A percentile compares a stretch with the other conserved stretches of the same genome.
Conservation (phyloP, 2,797 vertebrate species). For the Falco peregrinus region DNA sequence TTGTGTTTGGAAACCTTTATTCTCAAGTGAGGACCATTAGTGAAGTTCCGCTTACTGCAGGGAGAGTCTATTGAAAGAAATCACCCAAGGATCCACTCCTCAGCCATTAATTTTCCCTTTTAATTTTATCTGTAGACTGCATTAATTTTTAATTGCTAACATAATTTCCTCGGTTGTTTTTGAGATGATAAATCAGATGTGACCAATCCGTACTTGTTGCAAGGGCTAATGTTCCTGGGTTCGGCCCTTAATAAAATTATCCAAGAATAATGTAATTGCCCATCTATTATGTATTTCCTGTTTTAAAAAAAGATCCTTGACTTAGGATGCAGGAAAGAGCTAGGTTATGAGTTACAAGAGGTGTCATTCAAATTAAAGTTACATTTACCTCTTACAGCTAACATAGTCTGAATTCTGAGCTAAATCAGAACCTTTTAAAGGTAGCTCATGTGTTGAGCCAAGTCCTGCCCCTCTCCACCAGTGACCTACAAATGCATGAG, state of each 20-base stretch:
- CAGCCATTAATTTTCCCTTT: slow-evolving; percentile 5
- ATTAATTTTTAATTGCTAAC: slow-evolving; percentile 47
- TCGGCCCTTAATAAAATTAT: slow-evolving; percentile 41
- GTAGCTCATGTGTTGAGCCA: not conserved
- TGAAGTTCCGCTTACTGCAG: not conserved
- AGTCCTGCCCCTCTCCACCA: not conserved
- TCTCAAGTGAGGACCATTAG: not conserved
- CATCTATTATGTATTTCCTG: slow-evolving; percentile 22
- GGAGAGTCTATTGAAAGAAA: not conserved
- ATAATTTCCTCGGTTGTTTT: slow-evolving; percentile 21
- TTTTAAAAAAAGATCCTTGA: slow-evolving; percentile 7
- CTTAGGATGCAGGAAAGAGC: slow-evolving; percentile 17
- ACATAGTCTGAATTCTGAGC: not conserved
- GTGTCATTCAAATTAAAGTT: slow-evolving; percentile 9
- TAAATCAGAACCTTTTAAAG: not conserved
- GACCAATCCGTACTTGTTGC: not conserved
- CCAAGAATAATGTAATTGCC: slow-evolving; percentile 11
- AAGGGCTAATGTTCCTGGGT: not conserved
- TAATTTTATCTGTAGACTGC: not conserved
- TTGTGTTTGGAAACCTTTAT: not conserved
- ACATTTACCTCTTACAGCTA: not conserved
- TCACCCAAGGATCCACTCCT: not conserved
- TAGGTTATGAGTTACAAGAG: not conserved
- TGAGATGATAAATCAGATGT: not conserved
- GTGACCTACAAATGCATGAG: not conserved